A percentile compares a stretch with the other conserved stretches of the same genome.
These are phyloP conservation scores for Chaitophorus viminalis DNA, from an alignment of 2,888 invertebrate genomes.

Conservation along the genomic window DNA sequence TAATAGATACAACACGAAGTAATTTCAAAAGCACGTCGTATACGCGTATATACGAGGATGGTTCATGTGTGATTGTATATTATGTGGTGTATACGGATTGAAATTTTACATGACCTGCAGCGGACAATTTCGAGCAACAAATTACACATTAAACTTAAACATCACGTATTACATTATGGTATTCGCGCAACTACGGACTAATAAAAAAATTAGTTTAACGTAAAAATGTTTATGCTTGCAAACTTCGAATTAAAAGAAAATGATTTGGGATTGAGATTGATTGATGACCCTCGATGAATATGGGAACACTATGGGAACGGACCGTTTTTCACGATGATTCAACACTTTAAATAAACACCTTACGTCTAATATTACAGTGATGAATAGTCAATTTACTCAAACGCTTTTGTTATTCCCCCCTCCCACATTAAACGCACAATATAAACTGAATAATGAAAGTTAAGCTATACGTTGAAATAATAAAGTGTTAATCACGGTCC, in stretches of 20 bases:
- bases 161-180: no score
- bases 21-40: no score
- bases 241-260: neutral
- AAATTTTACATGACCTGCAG: no score
- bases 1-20: no score
- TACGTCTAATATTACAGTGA: neutral
- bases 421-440: neutral
- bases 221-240: no score
- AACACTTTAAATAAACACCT: constrained; percentile 11
- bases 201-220: no score
- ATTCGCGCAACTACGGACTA: no score
- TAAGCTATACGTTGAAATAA: neutral
- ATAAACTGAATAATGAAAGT: neutral
- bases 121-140: no score
- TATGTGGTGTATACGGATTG: no score
- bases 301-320: constrained; percentile 11
- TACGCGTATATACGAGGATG: no score
- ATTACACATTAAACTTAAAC: no score
- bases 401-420: neutral
- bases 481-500: neutral
- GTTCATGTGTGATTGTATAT: no score
- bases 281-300: neutral
- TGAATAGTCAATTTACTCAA: neutral
- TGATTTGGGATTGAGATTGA: neutral
- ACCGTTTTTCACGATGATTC: constrained; percentile 20